phyloP scores from a whole-genome alignment of 2,888 invertebrate species.

The Polylopha cassiicola region DNA sequence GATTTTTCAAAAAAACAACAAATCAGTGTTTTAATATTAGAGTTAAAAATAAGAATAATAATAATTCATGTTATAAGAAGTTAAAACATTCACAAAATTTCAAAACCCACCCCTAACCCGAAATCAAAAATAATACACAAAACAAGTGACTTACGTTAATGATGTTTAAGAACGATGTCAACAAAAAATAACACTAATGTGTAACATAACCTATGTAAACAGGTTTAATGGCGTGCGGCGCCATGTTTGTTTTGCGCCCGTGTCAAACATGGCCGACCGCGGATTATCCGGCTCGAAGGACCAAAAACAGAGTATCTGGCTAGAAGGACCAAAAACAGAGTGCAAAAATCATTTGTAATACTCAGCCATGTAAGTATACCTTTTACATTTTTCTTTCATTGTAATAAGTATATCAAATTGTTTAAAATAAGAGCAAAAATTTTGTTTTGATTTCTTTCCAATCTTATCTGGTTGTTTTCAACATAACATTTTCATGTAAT shows the following conservation, averaged over 20 bases:
- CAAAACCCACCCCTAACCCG: conserved; percentile 12
- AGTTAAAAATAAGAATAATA: no score
- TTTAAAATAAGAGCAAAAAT: no score
- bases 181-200: conserved; percentile 51
- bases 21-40: no score
- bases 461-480: no score
- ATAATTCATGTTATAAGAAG: no score
- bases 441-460: no score
- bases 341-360: conserved; percentile 1
- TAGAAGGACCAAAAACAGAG: conserved; percentile 5
- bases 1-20: no score
- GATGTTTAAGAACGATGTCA: conserved; percentile 24
- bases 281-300: conserved; percentile 54
- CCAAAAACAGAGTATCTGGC: no score
- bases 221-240: conserved; percentile 47
- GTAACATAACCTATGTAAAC: conserved; percentile 68
- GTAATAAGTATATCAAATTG: no score
- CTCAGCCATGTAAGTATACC: not conserved
- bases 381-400: no score
- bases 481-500: no score
- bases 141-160: conserved; percentile 19
- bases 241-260: conserved; percentile 57
- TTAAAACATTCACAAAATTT: no score
- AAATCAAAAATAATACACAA: conserved; percentile 9
- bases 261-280: conserved; percentile 57